phyloP scores from a whole-genome alignment of 2,888 invertebrate genomes.

The Pimpla rufipes region DNA sequence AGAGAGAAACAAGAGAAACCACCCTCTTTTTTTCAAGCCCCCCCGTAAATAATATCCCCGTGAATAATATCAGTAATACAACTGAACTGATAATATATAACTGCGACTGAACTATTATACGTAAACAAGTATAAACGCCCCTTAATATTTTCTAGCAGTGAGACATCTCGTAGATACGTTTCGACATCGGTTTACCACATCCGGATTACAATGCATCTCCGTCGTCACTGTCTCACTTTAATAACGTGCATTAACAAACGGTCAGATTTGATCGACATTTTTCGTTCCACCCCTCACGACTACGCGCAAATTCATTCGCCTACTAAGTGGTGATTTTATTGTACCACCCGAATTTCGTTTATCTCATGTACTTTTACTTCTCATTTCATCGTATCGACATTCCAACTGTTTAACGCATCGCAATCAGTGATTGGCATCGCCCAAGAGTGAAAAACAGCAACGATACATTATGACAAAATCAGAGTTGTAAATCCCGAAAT shows the following conservation, averaged over 20 bases:
- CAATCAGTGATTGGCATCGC: neutral
- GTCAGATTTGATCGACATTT: slow-evolving; percentile 25
- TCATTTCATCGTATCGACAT: slow-evolving; percentile 10
- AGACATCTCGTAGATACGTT: slow-evolving; percentile 14
- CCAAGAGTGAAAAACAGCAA: neutral
- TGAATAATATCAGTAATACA: slow-evolving; percentile 69
- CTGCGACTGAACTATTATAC: slow-evolving; percentile 33
- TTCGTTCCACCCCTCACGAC: slow-evolving; percentile 13
- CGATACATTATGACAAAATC: neutral
- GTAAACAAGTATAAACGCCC: slow-evolving; percentile 29
- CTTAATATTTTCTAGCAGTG: slow-evolving; percentile 27
- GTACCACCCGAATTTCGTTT: neutral
- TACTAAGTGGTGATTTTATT: slow-evolving; percentile 43
- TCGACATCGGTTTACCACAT: slow-evolving; percentile 22
- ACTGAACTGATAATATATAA: too few relatives aligned
- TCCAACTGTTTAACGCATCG: neutral
- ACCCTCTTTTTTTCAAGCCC: slow-evolving; percentile 43
- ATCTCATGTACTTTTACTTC: slow-evolving; percentile 8
- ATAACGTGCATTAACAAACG: slow-evolving; percentile 53
- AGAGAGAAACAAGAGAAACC: slow-evolving; percentile 39
- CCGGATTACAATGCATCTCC: slow-evolving; percentile 24
- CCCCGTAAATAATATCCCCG: slow-evolving; percentile 30
- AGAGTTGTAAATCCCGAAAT: too few relatives aligned
- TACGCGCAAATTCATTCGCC: slow-evolving; percentile 36
- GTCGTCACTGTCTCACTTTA: slow-evolving; percentile 16